phyloP scores from a whole-genome alignment of 2,113 vertebrate genomes.

The Chaenocephalus aceratus region DNA sequence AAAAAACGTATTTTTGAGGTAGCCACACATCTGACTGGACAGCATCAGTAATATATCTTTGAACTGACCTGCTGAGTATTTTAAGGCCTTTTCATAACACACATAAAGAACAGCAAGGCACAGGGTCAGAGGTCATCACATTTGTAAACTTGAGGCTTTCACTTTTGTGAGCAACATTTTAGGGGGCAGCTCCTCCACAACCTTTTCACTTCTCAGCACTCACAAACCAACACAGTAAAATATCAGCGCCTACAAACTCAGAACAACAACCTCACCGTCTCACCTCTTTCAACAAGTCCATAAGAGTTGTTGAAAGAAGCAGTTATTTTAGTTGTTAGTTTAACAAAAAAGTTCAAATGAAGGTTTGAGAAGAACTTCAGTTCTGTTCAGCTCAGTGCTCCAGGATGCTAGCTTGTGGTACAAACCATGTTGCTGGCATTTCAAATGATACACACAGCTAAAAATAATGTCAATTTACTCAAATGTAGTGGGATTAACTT shows the following conservation, averaged over 20 bases:
- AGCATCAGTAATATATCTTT: slow-evolving; percentile 61
- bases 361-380: not conserved
- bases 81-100: slow-evolving; percentile 72
- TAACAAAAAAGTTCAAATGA: slow-evolving; percentile 2
- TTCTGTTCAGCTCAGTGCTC: slow-evolving; percentile 9
- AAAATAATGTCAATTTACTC: slow-evolving; percentile 5
- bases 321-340: not conserved
- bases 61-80: slow-evolving; percentile 47
- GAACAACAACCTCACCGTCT: slow-evolving; percentile 3
- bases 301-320: slow-evolving; percentile 18
- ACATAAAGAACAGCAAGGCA: slow-evolving; percentile 75
- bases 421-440: not conserved
- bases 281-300: slow-evolving; percentile 9
- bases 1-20: slow-evolving; percentile 68
- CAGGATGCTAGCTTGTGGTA: slow-evolving; percentile 11
- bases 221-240: slow-evolving; percentile 50
- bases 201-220: slow-evolving; percentile 37
- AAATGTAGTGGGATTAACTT: slow-evolving; percentile 22
- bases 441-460: slow-evolving; percentile 13
- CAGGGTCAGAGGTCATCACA: slow-evolving; percentile 67
- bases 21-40: slow-evolving; percentile 69
- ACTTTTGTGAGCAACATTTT: slow-evolving; percentile 52
- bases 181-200: slow-evolving; percentile 25
- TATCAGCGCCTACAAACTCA: slow-evolving; percentile 40
- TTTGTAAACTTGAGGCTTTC: slow-evolving; percentile 60